Base-by-base conservation (phyloP, 1,140 invertebrate species). In the Heliothis virescens region DNA sequence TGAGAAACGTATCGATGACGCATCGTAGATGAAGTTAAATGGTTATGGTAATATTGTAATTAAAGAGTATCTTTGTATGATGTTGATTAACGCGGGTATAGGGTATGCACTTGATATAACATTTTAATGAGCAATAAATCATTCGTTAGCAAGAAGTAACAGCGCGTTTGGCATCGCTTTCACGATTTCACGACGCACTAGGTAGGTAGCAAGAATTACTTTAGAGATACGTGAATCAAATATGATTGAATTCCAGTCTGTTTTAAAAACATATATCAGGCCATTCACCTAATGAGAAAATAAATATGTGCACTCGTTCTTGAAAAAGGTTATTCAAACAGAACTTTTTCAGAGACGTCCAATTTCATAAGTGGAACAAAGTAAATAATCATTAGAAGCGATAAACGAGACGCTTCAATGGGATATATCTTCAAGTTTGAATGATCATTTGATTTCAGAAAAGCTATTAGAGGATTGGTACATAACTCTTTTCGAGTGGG, bases 131-230 rank as follows among this genome's bases (percentile, higher is more conserved):
- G 41, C 13, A 55, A 72, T 72, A 72, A 72, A 72, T 72, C 50
- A 72, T 57, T 72, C 26, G 52, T 34, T 41, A 26, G 57, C 71
- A 21, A 62, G 57, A 60, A 75, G 34, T 26, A 62, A 60, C 29
- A 47, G 57, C 21, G 41, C 9, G 34, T 47, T 75, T 60, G 53
- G 59, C 59, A 62, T n/a, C 73, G 59, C 73, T 76, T 76, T 76
- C 74, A 65, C 74, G 60, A 76, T 76, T 63, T 76, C 60, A 63
- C 74, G 60, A 57, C 53, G 69, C 69, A 72, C n/a, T 72, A 10
- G 34, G 26, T 16, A 71, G 34, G 52, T 34, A 16, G 7, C n/a
- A n/a, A 13, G n/a, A 65, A 34, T 65, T 15, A 63, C 60, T 41
- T 29, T 62, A 21, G 48, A 53, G 29, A 67, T 48, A 67, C 41